These are phyloP conservation scores for Coluber constrictor DNA, from an alignment of 2,797 vertebrate species.

Conservation along the genomic window DNA sequence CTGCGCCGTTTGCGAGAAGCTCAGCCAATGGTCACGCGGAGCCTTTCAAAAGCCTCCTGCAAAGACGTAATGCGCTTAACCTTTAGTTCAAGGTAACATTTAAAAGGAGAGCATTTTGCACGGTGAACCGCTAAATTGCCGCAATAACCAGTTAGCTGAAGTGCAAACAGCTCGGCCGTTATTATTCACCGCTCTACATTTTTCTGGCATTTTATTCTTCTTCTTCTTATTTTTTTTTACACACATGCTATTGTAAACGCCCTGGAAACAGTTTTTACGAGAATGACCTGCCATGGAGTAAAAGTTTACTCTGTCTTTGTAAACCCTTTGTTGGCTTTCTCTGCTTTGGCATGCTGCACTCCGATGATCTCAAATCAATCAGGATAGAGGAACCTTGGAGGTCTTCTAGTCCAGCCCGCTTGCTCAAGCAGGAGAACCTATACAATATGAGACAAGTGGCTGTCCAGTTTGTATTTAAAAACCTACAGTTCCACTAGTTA, in stretches of 20 bases:
- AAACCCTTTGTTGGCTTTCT: slow-evolving; percentile 19
- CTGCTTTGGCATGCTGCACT: slow-evolving; percentile 11
- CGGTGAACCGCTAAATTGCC: slow-evolving; percentile 60
- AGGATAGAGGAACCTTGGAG: not conserved
- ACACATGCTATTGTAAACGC: slow-evolving; percentile 57
- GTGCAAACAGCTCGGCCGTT: slow-evolving; percentile 51
- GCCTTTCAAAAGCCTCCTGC: slow-evolving; percentile 46
- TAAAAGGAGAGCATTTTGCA: slow-evolving; percentile 56
- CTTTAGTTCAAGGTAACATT: slow-evolving; percentile 61
- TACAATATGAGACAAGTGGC: no score
- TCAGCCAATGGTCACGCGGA: slow-evolving; percentile 13
- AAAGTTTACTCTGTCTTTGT: slow-evolving; percentile 35
- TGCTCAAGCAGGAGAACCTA: no score
- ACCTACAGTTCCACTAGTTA: no score
- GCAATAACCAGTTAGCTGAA: slow-evolving; percentile 68
- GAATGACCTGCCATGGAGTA: slow-evolving; percentile 48
- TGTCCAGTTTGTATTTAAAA: no score
- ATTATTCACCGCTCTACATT: slow-evolving; percentile 63
- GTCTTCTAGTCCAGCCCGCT: no score
- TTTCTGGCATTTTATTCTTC: slow-evolving; percentile 51
- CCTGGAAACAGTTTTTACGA: slow-evolving; percentile 37
- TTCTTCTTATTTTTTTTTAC: slow-evolving; percentile 49
- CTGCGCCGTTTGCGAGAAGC: slow-evolving; percentile 24
- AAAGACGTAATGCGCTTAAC: slow-evolving; percentile 56
- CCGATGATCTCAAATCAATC: slow-evolving; percentile 27